Conservation (phyloP, 2,113 vertebrate species). For the Actenoides lindsayi region DNA sequence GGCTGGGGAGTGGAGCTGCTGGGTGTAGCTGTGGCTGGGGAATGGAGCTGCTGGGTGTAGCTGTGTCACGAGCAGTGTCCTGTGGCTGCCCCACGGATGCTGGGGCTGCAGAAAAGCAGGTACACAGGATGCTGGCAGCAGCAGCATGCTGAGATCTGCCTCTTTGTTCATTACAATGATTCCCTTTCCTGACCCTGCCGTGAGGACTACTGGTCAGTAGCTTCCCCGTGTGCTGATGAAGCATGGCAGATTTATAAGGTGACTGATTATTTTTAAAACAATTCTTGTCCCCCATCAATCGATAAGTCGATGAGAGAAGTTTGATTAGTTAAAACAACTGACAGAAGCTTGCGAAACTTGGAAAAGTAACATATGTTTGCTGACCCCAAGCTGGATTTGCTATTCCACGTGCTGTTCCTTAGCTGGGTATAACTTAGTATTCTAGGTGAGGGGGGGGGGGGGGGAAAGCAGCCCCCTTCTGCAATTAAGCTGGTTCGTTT, state of each 20-base stretch:
- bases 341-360: neutral
- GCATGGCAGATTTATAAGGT: rapidly evolving
- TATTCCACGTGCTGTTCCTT: neutral
- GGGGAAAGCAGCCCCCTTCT: neutral
- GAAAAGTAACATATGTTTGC: neutral
- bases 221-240: neutral
- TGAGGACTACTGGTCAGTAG: neutral
- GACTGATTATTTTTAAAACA: neutral
- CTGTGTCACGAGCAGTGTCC: neutral
- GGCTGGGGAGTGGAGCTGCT: neutral
- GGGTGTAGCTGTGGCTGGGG: neutral
- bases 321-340: neutral
- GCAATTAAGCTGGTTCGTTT: conserved; percentile 40
- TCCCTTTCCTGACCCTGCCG: neutral
- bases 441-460: neutral
- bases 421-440: neutral
- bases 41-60: neutral
- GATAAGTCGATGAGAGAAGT: neutral
- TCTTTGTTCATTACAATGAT: neutral
- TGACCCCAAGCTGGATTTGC: neutral
- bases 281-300: neutral
- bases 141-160: neutral
- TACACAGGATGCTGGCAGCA: neutral
- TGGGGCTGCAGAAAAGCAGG: neutral
- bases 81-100: rapidly evolving